Percentiles rank a stretch among this genome's conserved stretches.
Evolutionary conservation across 2,797 vertebrate genomes (phyloP).

Genomic region (Hoplostethus atlanticus): DNA sequence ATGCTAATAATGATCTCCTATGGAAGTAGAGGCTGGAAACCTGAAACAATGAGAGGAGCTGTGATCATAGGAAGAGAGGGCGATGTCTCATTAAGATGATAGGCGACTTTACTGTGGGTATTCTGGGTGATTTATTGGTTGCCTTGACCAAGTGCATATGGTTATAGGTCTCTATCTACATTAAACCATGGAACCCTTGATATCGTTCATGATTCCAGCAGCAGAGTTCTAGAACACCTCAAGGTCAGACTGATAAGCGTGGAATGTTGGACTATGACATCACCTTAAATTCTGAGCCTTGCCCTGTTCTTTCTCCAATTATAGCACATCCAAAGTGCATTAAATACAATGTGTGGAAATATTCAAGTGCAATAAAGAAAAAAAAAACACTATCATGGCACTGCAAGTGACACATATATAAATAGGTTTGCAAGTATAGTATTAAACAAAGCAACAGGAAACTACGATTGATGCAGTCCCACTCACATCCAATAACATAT

Average conservation of each 20-base stretch:
- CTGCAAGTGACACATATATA: not conserved
- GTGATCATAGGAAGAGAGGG: conserved; percentile 33
- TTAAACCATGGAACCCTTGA: conserved; percentile 65
- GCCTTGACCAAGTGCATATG: conserved; percentile 64
- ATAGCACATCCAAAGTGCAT: not conserved
- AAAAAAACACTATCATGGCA: not conserved
- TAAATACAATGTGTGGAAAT: not conserved
- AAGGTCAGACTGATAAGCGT: conserved; percentile 72
- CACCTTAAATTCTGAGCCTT: conserved; percentile 35
- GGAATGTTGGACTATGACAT: conserved; percentile 54
- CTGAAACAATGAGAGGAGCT: conserved; percentile 35
- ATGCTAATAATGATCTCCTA: not conserved
- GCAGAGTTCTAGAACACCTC: conserved; percentile 52
- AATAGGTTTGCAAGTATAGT: not conserved
- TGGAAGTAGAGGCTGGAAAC: not conserved
- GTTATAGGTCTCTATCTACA: conserved; percentile 69
- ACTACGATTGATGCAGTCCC: conserved; percentile 4
- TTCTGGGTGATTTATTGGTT: conserved; percentile 71
- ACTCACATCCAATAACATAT: not conserved
- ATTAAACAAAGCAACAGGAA: not conserved
- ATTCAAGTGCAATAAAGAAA: not conserved
- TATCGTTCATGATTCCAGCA: conserved; percentile 73
- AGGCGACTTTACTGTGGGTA: conserved; percentile 47
- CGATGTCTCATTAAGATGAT: conserved; percentile 56
- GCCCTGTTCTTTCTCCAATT: conserved; percentile 13